Evolutionary conservation across 2,888 invertebrate genomes (phyloP).

Genomic region (Xylota sylvarum): DNA sequence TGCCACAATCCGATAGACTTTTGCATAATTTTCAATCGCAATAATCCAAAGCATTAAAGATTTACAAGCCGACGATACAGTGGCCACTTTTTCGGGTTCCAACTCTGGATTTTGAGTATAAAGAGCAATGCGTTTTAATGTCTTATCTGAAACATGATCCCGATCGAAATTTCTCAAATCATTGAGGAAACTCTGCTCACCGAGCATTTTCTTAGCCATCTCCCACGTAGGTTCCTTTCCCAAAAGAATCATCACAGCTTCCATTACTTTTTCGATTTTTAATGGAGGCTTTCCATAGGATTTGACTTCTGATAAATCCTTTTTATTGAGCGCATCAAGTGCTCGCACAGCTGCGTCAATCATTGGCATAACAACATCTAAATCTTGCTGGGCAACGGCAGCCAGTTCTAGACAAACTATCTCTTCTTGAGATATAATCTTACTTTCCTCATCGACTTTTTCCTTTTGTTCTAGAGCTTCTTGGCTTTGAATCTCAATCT

Average conservation of each 20-base stretch:
- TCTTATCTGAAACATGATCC: conserved; percentile 93
- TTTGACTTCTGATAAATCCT: conserved; percentile 95
- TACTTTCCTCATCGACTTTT: conserved; percentile 89
- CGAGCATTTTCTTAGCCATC: conserved; percentile 94
- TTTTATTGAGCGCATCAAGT: conserved; percentile 92
- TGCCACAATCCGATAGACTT: conserved; percentile 93
- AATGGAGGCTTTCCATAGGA: conserved; percentile 94
- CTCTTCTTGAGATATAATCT: conserved; percentile 92
- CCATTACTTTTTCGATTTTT: conserved; percentile 95
- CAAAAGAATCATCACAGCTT: conserved; percentile 93
- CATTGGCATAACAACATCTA: conserved; percentile 94
- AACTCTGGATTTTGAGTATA: conserved; percentile 94
- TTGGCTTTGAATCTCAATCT: conserved; percentile 91
- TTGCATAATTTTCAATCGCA: conserved; percentile 96
- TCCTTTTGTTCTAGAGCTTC: conserved; percentile 94
- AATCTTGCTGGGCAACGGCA: conserved; percentile 92
- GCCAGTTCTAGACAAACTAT: conserved; percentile 92
- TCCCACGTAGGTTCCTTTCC: conserved; percentile 91
- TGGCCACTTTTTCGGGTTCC: conserved; percentile 94
- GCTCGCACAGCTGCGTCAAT: conserved; percentile 92
- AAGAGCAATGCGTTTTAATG: conserved; percentile 91
- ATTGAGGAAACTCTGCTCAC: conserved; percentile 92
- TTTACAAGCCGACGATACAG: conserved; percentile 93
- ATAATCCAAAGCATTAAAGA: conserved; percentile 96
- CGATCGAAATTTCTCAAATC: conserved; percentile 94